These are phyloP conservation scores for Cynaeus angustus DNA, from an alignment of 2,888 invertebrate genomes.

Conservation along the genomic window DNA sequence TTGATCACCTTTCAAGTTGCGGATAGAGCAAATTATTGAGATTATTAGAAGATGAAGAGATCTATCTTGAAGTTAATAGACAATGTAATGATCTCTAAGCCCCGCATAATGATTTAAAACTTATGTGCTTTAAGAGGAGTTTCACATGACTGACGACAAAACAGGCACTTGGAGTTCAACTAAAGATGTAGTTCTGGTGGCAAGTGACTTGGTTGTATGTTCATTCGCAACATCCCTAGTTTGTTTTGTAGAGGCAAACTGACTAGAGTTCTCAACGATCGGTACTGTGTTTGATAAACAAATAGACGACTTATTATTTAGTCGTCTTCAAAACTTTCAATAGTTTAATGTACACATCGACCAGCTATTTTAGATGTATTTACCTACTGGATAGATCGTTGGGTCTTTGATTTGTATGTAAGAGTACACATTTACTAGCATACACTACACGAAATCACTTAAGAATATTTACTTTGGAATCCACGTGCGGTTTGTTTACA, in stretches of 20 bases:
- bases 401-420: slow-evolving; percentile 57
- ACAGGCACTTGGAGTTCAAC: too few relatives aligned
- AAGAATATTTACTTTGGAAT: slow-evolving; percentile 57
- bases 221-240: slow-evolving; percentile 29
- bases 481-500: slow-evolving; percentile 62
- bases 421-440: slow-evolving; percentile 48
- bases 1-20: neutral
- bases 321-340: slow-evolving; percentile 28
- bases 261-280: slow-evolving; percentile 9
- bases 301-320: slow-evolving; percentile 46
- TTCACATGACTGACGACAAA: too few relatives aligned
- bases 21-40: neutral
- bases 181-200: too few relatives aligned
- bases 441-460: slow-evolving; percentile 44
- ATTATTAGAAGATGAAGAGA: slow-evolving; percentile 6
- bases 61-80: neutral
- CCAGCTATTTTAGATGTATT: slow-evolving; percentile 55
- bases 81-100: neutral
- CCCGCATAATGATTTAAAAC: neutral
- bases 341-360: slow-evolving; percentile 50
- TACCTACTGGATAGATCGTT: slow-evolving; percentile 54
- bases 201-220: slow-evolving; percentile 5
- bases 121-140: neutral
- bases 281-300: slow-evolving; percentile 32
- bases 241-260: slow-evolving; percentile 26